Conservation (phyloP, 2,888 invertebrate species). For the Palloptera scutellata region DNA sequence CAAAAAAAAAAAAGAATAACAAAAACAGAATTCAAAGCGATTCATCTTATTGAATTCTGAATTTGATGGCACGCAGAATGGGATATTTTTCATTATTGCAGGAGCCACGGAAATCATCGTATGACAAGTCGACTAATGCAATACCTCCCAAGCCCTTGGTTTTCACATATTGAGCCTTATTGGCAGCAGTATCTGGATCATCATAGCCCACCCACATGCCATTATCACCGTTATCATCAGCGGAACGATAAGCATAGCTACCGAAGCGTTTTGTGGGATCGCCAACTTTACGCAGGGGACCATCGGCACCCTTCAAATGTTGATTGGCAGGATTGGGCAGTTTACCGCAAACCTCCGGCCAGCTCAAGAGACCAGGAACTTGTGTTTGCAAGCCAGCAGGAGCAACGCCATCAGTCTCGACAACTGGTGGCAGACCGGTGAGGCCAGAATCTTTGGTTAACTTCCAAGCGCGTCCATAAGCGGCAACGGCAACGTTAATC, state of each 20-base stretch:
- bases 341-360: conserved; percentile 81
- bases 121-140: conserved; percentile 77
- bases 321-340: conserved; percentile 72
- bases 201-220: conserved; percentile 86
- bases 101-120: conserved; percentile 83
- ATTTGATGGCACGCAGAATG: conserved; percentile 78
- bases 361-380: conserved; percentile 75
- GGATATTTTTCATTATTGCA: conserved; percentile 84
- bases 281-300: conserved; percentile 75
- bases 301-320: conserved; percentile 71
- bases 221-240: conserved; percentile 71
- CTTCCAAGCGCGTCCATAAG: conserved; percentile 81
- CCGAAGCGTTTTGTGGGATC: conserved; percentile 85
- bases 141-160: conserved; percentile 81
- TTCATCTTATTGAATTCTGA: conserved; percentile 45
- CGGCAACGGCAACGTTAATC: conserved; percentile 73
- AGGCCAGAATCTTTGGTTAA: conserved; percentile 77
- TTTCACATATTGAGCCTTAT: conserved; percentile 78
- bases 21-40: conserved; percentile 58
- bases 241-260: conserved; percentile 78
- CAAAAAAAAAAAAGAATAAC: conserved; percentile 28
- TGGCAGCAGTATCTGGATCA: conserved; percentile 82
- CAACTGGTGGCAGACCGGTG: conserved; percentile 79
- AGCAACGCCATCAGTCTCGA: conserved; percentile 73
- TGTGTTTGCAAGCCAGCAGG: conserved; percentile 77